Percentiles rank a stretch among this genome's conserved stretches.
Evolutionary conservation across 2,797 vertebrate species (phyloP).

Genomic region (Chiloscyllium punctatum): DNA sequence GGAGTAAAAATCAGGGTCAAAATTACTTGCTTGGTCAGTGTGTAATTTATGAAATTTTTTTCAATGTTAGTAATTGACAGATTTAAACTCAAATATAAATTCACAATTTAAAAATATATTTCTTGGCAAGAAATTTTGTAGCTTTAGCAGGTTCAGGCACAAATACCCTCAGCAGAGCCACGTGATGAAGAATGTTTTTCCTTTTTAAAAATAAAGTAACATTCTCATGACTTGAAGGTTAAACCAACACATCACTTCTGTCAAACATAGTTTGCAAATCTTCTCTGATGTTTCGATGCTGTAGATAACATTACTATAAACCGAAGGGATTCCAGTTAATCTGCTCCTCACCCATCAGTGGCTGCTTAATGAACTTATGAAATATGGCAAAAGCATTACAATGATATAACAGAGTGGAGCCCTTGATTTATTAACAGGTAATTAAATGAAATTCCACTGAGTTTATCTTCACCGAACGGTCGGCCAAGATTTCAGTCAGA

Average conservation of each 20-base stretch:
- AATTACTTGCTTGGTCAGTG: not conserved
- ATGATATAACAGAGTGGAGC: not conserved
- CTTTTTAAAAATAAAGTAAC: not conserved
- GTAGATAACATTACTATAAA: not conserved
- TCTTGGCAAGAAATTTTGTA: not conserved
- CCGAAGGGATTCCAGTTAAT: not conserved
- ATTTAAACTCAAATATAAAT: not conserved
- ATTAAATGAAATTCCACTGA: not conserved
- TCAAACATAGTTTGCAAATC: not conserved
- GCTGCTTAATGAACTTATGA: not conserved
- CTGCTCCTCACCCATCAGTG: not conserved
- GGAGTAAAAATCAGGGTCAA: not conserved
- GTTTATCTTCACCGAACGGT: not conserved
- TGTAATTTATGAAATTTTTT: not conserved
- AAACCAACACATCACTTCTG: conserved; percentile 5
- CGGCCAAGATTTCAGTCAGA: not conserved
- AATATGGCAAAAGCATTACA: not conserved
- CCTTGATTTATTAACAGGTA: not conserved
- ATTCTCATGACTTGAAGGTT: conserved; percentile 15
- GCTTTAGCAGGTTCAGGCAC: not conserved
- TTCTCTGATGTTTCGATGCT: not conserved
- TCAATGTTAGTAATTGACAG: not conserved
- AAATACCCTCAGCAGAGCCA: not conserved
- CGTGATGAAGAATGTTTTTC: not conserved
- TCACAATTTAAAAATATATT: not conserved